Percentiles rank a stretch among this genome's conserved stretches.
phyloP scores from a whole-genome alignment of 2,113 vertebrate species.

The Oxygymnocypris stewartii region DNA sequence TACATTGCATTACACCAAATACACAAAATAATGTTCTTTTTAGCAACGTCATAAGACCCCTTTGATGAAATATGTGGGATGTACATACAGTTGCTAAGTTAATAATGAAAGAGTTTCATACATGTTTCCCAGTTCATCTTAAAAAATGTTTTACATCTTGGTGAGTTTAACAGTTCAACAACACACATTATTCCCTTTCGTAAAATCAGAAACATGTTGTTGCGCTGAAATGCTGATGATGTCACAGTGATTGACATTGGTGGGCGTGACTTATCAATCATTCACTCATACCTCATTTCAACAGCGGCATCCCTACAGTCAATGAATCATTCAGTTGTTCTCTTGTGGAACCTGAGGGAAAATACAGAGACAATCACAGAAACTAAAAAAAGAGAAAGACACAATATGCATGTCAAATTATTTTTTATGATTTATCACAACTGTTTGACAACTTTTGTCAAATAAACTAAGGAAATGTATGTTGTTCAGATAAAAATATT shows the following conservation, averaged over 20 bases:
- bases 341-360: neutral
- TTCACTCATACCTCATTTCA: neutral
- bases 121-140: too few species aligned
- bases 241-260: constrained; percentile 3
- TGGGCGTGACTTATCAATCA: neutral
- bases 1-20: too few species aligned
- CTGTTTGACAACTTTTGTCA: too few species aligned
- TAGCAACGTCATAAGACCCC: too few species aligned
- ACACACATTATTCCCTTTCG: neutral
- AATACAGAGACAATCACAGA: neutral
- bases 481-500: too few species aligned
- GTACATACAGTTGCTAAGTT: neutral
- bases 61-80: neutral
- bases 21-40: too few species aligned
- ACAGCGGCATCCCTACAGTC: neutral
- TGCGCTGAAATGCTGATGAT: neutral
- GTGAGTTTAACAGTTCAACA: too few species aligned
- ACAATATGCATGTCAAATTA: neutral
- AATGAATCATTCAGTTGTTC: neutral
- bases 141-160: too few species aligned
- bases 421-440: too few species aligned
- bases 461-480: too few species aligned
- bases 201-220: neutral
- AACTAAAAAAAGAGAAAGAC: neutral
- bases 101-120: neutral